Evolutionary conservation across 2,113 vertebrate species (phyloP).

Genomic region (Daphoenositta chrysoptera): DNA sequence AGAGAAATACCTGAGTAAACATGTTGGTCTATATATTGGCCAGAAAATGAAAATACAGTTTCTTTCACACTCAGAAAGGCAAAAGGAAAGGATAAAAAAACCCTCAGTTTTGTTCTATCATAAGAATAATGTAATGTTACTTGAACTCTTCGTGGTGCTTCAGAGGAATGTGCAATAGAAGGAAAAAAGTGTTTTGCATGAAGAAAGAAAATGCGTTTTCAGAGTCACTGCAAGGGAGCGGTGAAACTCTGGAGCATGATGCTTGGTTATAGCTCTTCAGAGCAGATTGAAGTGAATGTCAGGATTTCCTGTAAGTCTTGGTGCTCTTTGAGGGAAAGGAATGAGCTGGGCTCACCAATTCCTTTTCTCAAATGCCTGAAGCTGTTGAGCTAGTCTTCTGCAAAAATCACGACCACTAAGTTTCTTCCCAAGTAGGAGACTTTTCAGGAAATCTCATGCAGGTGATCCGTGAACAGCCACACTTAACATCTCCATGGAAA

Average conservation of each 20-base stretch:
- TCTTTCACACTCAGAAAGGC: background rate
- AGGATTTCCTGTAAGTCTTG: background rate
- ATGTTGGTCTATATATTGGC: background rate
- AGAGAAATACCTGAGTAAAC: background rate
- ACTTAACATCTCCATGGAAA: background rate
- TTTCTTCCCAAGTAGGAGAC: background rate
- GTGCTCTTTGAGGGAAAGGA: fast-evolving
- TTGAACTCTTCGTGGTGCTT: background rate
- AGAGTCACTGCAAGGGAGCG: background rate
- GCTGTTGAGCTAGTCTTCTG: background rate
- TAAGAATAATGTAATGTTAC: background rate
- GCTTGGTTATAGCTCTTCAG: background rate
- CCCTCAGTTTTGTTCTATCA: background rate
- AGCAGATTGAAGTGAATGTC: background rate
- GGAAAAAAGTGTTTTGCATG: background rate
- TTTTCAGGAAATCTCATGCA: background rate
- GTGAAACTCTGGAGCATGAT: background rate
- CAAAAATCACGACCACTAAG: background rate
- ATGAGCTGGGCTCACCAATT: background rate
- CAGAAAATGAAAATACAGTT: background rate
- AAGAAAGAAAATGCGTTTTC: background rate
- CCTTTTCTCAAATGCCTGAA: background rate
- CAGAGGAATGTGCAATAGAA: background rate
- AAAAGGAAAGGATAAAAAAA: background rate
- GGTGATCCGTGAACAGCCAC: background rate